These are phyloP conservation scores for Pterocles burchelli DNA, from an alignment of 2,113 vertebrate genomes.

Conservation along the genomic window DNA sequence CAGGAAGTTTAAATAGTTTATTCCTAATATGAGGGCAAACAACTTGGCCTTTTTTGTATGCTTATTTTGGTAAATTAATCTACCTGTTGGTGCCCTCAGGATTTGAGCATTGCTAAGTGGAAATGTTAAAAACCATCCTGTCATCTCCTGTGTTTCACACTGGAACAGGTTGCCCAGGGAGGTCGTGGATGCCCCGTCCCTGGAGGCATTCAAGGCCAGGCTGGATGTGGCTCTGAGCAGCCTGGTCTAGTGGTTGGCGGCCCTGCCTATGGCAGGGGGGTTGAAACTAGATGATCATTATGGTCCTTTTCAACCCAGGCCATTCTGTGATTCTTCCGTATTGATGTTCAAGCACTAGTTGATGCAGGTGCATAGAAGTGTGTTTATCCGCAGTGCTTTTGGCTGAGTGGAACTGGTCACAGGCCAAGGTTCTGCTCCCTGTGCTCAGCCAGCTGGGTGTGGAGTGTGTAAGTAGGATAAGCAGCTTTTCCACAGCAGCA, in stretches of 20 bases:
- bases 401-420: neutral
- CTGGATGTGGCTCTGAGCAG: too few relatives aligned
- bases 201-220: too few relatives aligned
- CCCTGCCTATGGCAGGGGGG: too few relatives aligned
- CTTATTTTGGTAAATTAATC: slow-evolving; percentile 1
- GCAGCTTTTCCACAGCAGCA: neutral
- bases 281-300: too few relatives aligned
- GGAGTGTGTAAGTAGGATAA: neutral
- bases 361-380: neutral
- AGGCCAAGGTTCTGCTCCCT: neutral
- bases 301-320: too few relatives aligned
- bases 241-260: too few relatives aligned
- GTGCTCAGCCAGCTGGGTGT: rapidly evolving
- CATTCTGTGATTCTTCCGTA: neutral
- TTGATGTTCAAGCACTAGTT: neutral
- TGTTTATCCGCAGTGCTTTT: neutral
- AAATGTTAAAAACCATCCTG: neutral
- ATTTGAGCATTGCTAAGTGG: neutral
- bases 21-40: neutral
- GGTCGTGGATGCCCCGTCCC: too few relatives aligned
- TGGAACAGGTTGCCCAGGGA: too few relatives aligned
- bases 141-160: slow-evolving; percentile 15
- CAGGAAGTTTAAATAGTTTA: slow-evolving; percentile 32
- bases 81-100: neutral
- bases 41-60: slow-evolving; percentile 24